Percentiles rank a stretch among this genome's conserved stretches.
phyloP scores from a whole-genome alignment of 1,140 invertebrate species.

The Anastrepha ludens region DNA sequence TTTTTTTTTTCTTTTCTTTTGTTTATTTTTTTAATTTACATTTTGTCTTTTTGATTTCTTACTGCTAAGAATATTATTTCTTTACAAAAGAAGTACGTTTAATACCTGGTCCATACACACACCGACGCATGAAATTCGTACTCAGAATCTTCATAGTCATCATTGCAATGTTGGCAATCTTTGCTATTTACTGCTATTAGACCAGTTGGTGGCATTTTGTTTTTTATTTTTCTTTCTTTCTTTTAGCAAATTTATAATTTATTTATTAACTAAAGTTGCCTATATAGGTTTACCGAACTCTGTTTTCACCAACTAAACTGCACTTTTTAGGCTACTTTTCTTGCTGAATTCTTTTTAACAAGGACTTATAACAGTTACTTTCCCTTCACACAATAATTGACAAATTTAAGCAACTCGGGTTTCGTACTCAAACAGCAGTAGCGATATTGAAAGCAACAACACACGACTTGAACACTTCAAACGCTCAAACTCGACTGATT shows the following conservation, averaged over 20 bases:
- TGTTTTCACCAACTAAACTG: background rate
- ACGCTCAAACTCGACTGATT: conserved; percentile 40
- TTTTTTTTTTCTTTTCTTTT: no score
- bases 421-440: background rate
- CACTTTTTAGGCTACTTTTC: background rate
- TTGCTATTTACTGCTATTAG: background rate
- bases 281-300: no score
- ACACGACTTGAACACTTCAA: conserved; percentile 39
- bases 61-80: background rate
- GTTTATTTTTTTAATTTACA: background rate
- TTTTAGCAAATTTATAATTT: background rate
- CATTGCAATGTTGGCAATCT: conserved; percentile 2
- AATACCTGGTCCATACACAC: conserved; percentile 37
- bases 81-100: background rate
- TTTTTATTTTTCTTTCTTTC: background rate
- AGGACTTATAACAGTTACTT: background rate
- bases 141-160: conserved; percentile 20
- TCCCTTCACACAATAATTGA: background rate
- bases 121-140: conserved; percentile 30
- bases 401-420: background rate
- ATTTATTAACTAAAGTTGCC: no score
- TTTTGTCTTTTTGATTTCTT: background rate
- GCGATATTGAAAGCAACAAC: background rate
- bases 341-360: background rate
- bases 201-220: conserved; percentile 23